Conservation (phyloP, 1,140 invertebrate genomes). For the Ceratoteleas bidentatus region DNA sequence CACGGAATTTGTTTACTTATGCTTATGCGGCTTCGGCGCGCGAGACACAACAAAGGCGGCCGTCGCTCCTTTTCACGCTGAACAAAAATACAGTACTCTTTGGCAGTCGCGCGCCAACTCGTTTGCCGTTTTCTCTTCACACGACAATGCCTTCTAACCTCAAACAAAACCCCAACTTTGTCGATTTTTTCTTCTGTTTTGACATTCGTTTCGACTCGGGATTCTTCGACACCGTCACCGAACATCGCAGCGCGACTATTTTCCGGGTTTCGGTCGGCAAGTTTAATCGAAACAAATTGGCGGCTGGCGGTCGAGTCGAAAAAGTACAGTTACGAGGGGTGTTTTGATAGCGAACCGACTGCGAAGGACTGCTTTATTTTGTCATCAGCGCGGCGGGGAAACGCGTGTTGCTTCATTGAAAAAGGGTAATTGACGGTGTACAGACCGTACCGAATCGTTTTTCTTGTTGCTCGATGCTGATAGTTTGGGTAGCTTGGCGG, state of each 20-base stretch:
- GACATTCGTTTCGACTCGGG: background rate
- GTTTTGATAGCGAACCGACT: conserved; percentile 18
- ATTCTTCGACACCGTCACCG: background rate
- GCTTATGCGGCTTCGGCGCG: background rate
- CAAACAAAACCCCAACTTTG: background rate
- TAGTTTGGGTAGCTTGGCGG: conserved; percentile 33
- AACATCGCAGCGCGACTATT: background rate
- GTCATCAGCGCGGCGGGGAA: conserved; percentile 16
- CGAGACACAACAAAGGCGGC: background rate
- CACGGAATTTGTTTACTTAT: background rate
- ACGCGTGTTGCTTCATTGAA: conserved; percentile 33
- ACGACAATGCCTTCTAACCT: background rate
- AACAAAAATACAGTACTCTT: too few species aligned
- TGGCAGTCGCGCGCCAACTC: too few species aligned
- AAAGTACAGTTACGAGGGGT: conserved; percentile 1
- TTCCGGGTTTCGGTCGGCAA: background rate
- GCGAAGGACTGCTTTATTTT: conserved; percentile 15
- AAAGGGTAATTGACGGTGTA: conserved; percentile 29
- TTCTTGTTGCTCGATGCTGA: conserved; percentile 15
- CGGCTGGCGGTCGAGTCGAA: conserved; percentile 1
- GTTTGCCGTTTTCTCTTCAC: background rate
- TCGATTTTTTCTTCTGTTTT: background rate
- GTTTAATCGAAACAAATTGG: conserved; percentile 25
- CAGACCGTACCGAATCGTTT: background rate
- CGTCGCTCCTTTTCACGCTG: background rate